phyloP scores from a whole-genome alignment of 1,140 invertebrate genomes.

The Parapsyche elsis region DNA sequence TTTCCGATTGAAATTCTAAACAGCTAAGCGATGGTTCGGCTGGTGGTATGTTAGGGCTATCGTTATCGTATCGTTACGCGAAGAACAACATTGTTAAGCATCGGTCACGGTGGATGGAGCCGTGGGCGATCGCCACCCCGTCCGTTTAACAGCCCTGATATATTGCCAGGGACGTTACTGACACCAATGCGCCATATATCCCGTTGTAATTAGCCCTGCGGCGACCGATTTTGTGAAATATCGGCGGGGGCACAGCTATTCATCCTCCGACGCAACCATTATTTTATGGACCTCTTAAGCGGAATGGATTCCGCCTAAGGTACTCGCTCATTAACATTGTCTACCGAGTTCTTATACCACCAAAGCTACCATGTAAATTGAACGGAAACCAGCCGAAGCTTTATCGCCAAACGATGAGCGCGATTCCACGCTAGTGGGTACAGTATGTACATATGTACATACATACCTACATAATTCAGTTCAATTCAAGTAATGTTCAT shows the following conservation, averaged over 20 bases:
- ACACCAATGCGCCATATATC: constrained; percentile 37
- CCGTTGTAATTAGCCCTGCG: constrained; percentile 26
- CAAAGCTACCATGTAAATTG: neutral
- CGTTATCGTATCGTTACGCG: neutral
- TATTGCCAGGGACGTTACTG: neutral
- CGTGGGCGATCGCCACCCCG: constrained; percentile 8
- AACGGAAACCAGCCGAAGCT: neutral
- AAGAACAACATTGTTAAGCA: constrained; percentile 25
- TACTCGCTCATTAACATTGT: constrained; percentile 24
- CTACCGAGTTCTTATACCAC: neutral
- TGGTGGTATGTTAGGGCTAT: too few relatives aligned
- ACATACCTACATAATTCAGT: too few relatives aligned
- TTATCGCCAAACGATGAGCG: too few relatives aligned
- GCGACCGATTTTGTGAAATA: constrained; percentile 31
- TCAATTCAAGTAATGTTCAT: too few relatives aligned
- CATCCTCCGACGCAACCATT: neutral
- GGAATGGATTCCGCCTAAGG: constrained; percentile 3
- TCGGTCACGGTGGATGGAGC: constrained; percentile 13
- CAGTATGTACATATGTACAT: too few relatives aligned
- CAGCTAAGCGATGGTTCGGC: too few relatives aligned
- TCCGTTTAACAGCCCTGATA: neutral
- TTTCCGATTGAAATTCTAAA: too few relatives aligned
- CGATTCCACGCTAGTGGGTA: too few relatives aligned
- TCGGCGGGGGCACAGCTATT: neutral
- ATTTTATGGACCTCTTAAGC: constrained; percentile 28